These are phyloP conservation scores for Apoda limacodes DNA, from an alignment of 2,888 invertebrate species.

Conservation along the genomic window DNA sequence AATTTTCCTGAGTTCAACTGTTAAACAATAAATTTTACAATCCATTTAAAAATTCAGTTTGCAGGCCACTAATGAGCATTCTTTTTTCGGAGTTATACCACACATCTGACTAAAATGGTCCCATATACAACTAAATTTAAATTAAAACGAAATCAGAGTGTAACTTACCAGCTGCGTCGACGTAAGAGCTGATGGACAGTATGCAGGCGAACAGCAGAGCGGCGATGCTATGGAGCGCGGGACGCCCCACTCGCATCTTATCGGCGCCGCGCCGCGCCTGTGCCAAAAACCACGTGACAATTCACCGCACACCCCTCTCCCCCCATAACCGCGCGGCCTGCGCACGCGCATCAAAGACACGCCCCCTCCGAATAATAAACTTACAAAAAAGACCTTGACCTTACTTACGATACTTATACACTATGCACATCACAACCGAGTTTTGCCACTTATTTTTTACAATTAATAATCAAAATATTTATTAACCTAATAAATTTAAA, in stretches of 20 bases:
- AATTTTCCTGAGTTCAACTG: too few relatives aligned
- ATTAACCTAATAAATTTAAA: neutral
- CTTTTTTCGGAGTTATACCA: too few relatives aligned
- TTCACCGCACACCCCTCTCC: constrained; percentile 38
- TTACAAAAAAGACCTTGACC: too few relatives aligned
- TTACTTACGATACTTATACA: constrained; percentile 58
- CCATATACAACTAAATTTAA: too few relatives aligned
- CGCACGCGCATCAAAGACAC: constrained; percentile 31
- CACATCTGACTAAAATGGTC: too few relatives aligned
- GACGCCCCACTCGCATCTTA: constrained; percentile 66
- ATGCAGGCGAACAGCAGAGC: constrained; percentile 58
- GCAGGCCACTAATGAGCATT: too few relatives aligned
- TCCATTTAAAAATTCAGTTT: too few relatives aligned
- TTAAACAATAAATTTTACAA: too few relatives aligned
- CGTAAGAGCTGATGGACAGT: constrained; percentile 54
- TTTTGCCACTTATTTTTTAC: constrained; percentile 57
- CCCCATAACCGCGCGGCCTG: constrained; percentile 51
- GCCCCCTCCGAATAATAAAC: constrained; percentile 17
- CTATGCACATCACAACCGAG: constrained; percentile 69
- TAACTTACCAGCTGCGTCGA: constrained; percentile 61
- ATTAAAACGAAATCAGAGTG: too few relatives aligned
- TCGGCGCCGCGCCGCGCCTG: constrained; percentile 66
- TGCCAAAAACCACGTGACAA: constrained; percentile 52
- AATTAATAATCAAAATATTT: constrained; percentile 12
- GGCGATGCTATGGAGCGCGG: constrained; percentile 57